phyloP scores from a whole-genome alignment of 1,140 invertebrate genomes.

The Aleiodes sp. region DNA sequence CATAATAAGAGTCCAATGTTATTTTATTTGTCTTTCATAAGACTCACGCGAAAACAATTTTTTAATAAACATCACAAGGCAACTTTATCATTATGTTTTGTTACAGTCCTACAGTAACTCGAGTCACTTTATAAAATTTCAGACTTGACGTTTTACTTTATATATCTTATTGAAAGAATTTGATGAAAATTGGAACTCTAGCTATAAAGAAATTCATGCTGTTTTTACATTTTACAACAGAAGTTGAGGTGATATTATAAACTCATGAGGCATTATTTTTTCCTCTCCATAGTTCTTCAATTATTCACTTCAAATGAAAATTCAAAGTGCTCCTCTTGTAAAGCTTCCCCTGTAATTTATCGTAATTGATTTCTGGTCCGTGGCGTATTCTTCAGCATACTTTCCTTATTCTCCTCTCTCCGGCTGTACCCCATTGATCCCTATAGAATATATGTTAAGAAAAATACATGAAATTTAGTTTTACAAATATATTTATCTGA shows the following conservation, averaged over 20 bases:
- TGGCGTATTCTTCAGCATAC: not conserved
- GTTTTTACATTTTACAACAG: not conserved
- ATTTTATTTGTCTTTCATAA: too few species aligned
- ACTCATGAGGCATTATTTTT: not conserved
- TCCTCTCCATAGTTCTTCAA: too few species aligned
- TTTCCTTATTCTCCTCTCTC: not conserved
- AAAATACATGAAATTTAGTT: not conserved
- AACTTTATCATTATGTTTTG: not conserved
- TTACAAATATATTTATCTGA: not conserved
- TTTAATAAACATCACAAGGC: not conserved
- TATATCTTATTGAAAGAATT: not conserved
- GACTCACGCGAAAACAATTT: too few species aligned
- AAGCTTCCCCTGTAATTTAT: not conserved
- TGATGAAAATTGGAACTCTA: not conserved
- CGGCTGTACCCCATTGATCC: not conserved
- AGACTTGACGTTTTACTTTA: not conserved
- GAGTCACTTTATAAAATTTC: slow-evolving; percentile 6
- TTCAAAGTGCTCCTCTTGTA: not conserved
- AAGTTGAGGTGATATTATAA: not conserved
- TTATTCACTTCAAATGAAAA: too few species aligned
- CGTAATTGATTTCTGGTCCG: not conserved
- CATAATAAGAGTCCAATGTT: too few species aligned
- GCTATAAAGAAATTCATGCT: not conserved
- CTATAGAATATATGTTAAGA: not conserved
- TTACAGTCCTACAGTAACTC: not conserved